These are phyloP conservation scores for Ceratotherium simum DNA, from an alignment of 2,113 vertebrate species.

Conservation along the genomic window DNA sequence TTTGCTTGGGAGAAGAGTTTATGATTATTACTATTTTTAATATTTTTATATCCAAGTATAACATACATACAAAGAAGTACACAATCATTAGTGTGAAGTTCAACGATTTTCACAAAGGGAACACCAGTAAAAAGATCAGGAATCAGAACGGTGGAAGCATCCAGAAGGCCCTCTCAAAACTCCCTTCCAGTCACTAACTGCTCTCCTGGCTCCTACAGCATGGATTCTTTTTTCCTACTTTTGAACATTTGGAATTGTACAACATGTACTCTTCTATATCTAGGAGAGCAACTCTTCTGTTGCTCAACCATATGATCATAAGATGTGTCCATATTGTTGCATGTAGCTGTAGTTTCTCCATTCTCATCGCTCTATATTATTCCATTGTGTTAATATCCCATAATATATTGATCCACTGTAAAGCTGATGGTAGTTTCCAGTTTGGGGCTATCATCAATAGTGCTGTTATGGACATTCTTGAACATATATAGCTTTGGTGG, in stretches of 20 bases:
- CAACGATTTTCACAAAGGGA: neutral
- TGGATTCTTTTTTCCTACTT: neutral
- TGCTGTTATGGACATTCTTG: neutral
- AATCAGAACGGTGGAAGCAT: neutral
- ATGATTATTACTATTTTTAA: neutral
- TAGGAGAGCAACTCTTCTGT: neutral
- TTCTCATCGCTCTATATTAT: neutral
- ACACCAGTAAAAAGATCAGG: neutral
- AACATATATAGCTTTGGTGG: neutral
- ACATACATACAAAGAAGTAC: neutral
- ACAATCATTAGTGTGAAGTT: neutral
- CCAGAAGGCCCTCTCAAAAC: neutral
- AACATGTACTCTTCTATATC: neutral
- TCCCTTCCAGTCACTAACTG: neutral
- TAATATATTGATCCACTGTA: too few relatives aligned
- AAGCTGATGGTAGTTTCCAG: neutral
- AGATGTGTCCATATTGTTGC: neutral
- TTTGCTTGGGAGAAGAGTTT: neutral
- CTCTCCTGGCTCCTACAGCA: neutral
- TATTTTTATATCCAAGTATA: neutral
- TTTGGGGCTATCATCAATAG: neutral
- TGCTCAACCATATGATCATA: neutral
- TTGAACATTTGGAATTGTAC: neutral
- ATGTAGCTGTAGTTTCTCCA: neutral
- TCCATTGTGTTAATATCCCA: neutral